Evolutionary conservation across 2,797 vertebrate species (phyloP), one percentile per base, ranked within the genome.

Genomic region (Erpetoichthys calabaricus): DNA sequence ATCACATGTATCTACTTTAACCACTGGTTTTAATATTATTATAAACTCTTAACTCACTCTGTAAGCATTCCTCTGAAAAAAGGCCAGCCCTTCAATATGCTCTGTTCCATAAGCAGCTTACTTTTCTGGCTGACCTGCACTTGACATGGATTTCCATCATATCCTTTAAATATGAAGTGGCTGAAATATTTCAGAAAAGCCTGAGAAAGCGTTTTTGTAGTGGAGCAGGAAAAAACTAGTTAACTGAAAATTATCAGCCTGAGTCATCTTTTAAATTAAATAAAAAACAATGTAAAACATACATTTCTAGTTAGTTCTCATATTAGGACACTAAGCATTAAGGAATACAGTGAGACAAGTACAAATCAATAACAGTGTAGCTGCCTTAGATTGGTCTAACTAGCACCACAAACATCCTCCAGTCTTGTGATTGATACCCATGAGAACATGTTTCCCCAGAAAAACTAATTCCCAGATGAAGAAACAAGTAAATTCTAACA

Each of bases 21-120:
- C 7, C 55, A 57, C 45, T 57, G 43, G 61, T 42, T 63, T 60
- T 63, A 47, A 65, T 53, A 51, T 59, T 50, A 55, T 65, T 63
- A 65, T 45, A 55, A 59, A n/a, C 51, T 51, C 8, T 25, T n/a
- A n/a, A 45, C 8, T 45, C 44, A 55, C 49, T 50, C 50, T 53
- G 51, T 63, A 53, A 65, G 59, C 63, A 65, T 62, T 68, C 61
- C 63, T 43, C 50, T 45, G 57, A 71, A 73, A 57, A 42, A 60
- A 68, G 67, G 55, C 50, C 8, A 60, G 64, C 60, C 41, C 65
- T 62, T 56, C 60, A 57, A 66, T 62, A n/a, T 60, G 63, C 49
- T 70, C 41, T 69, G 56, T 45, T 69, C 60, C 61, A 51, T 67
- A 70, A 69, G 67, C 47, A 57, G 56, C 70, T 64, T 51, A 73